Evolutionary conservation across 2,113 vertebrate genomes (phyloP).

Genomic region (Sinocyclocheilus anophthalmus): DNA sequence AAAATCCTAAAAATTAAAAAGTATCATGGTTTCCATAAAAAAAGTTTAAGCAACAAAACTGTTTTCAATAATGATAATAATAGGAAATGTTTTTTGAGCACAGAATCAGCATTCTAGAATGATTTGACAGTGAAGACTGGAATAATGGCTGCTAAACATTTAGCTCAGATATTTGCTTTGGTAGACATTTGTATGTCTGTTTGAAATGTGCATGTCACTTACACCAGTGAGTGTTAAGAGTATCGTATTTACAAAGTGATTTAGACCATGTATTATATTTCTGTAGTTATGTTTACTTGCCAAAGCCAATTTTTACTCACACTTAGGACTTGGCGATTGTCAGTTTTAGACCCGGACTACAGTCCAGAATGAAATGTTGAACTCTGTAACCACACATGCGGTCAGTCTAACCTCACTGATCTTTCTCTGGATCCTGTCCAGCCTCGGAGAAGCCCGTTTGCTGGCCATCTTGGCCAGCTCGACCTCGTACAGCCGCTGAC

Average conservation of each 20-base stretch:
- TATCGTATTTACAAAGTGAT: not conserved
- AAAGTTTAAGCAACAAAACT: no score
- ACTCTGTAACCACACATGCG: not conserved
- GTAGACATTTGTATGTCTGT: not conserved
- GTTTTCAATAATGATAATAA: no score
- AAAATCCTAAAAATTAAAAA: no score
- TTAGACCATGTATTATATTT: not conserved
- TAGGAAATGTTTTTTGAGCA: no score
- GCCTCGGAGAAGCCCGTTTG: conserved; percentile 71
- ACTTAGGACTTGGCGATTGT: not conserved
- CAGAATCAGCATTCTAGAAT: no score
- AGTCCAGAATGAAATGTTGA: not conserved
- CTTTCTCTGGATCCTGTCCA: conserved; percentile 81
- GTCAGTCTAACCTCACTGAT: conserved; percentile 77
- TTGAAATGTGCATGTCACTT: not conserved
- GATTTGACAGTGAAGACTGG: no score
- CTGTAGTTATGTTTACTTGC: not conserved
- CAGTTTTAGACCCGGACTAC: not conserved
- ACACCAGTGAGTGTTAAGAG: not conserved
- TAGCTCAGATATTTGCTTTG: no score
- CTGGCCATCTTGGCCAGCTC: conserved; percentile 75
- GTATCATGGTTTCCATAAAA: no score
- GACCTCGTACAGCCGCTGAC: conserved; percentile 79
- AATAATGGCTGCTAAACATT: no score
- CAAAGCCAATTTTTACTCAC: not conserved